Percentiles rank a stretch among this genome's conserved stretches.
Conservation (phyloP, 2,797 vertebrate genomes). For the Falco biarmicus region DNA sequence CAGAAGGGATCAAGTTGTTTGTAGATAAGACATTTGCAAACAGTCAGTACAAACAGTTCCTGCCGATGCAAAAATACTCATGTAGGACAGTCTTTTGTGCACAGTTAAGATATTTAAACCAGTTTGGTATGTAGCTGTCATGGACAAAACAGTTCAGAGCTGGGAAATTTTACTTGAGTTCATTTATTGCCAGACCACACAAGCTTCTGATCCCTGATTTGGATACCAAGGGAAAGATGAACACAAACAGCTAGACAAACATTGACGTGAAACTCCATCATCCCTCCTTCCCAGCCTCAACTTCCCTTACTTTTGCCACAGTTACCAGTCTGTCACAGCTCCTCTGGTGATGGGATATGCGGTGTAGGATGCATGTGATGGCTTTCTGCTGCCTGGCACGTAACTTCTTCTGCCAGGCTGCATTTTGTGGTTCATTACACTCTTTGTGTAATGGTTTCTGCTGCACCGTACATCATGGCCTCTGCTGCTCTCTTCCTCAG, state of each 20-base stretch:
- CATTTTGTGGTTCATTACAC: neutral
- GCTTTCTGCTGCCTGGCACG: neutral
- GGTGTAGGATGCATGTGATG: accelerated
- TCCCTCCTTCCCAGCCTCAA: neutral
- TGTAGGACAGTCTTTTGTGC: neutral
- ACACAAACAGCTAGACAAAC: neutral
- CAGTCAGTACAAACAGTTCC: neutral
- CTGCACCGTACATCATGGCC: accelerated
- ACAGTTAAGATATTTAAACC: neutral
- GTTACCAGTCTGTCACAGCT: neutral
- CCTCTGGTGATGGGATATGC: neutral
- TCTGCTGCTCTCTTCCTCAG: neutral
- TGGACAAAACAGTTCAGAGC: neutral
- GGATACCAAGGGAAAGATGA: neutral
- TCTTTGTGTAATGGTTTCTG: neutral
- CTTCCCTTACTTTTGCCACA: neutral
- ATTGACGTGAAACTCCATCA: neutral
- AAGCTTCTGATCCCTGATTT: neutral
- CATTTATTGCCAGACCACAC: neutral
- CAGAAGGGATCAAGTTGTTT: neutral
- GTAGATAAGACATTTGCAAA: neutral
- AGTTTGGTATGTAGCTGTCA: neutral
- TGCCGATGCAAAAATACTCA: neutral
- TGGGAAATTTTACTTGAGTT: neutral
- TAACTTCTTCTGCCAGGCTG: neutral